Evolutionary conservation across 2,113 vertebrate species (phyloP), one percentile per base, ranked within the genome.

Genomic region (Heliornis fulica): DNA sequence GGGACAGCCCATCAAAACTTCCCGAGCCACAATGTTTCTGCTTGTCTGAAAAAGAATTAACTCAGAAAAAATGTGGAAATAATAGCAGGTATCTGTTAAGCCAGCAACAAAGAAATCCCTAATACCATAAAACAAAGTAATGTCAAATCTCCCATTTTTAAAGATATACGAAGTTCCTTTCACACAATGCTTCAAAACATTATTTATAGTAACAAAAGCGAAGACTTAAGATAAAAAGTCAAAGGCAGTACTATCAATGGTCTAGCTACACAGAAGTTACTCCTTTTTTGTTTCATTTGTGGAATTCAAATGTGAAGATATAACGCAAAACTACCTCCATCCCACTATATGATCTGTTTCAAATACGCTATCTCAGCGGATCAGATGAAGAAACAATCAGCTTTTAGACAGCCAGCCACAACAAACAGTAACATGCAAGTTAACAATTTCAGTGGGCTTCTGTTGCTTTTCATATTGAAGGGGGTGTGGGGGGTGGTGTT

Each of bases 21-120:
- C 78, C 92, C 70, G 93, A 97, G 96, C 85, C 91, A 96, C 93
- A 94, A 45, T 59, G 94, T 93, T 97, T 94, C 96, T 96, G 69
- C 92, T 94, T 90, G 96, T 97, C 90, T 97, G 97, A 96, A 92
- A 97, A 94, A 96, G 91, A 98, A 98, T 96, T 97, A 97, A 96
- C 70, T 92, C 83, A 92, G 96, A 97, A 97, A 90, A 97, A 98
- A 98, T 97, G 98, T 76, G 88, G 95, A 97, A 97, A 97, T 98
- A 98, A 98, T 92, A 97, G 94, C 75, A 96, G 76, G 95, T 97
- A 95, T 97, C 76, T 96, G 93, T 97, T 97, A 97, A 98, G 93
- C 77, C 95, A 97, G 95, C 95, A 97, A 98, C 97, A 98, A 98
- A 98, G 97, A 97, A 97, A 97, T 94, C 82, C 88, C 97, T 96